Base-by-base conservation (phyloP, 2,113 vertebrate genomes). In the Dunckerocampus dactyliophorus region DNA sequence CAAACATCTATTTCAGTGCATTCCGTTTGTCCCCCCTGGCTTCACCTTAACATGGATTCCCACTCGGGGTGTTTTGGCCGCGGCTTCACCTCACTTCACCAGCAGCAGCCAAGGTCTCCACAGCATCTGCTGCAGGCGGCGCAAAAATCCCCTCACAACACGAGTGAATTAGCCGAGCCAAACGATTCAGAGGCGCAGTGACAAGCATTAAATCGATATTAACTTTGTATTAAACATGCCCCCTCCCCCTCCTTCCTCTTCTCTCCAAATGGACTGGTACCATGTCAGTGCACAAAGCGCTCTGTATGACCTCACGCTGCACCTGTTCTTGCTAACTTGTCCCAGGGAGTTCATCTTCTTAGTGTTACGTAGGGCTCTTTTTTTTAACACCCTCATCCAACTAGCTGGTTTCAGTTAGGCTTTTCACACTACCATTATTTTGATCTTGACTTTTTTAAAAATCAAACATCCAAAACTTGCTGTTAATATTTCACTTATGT, bases 151-250 rank as follows among this genome's bases (percentile, higher is more conserved):
- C 60, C 13, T 60, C 72, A 61, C 75, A 58, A 75, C 77, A 63
- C 80, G 65, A 87, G 83, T 42, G 81, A 87, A 89, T 90, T 90
- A 90, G 86, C 80, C 19, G 80, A 80, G 78, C 77, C 73, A 62
- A 71, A 63, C 74, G 80, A 87, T 76, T 86, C 83, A 84, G 74
- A 84, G 67, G 78, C 82, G 79, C 71, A 50, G 77, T 91, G 91
- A 92, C 89, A 90, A 91, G 89, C 89, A 92, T 92, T 91, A 92
- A 91, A 91, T 91, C 68, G 88, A 91, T 91, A 92, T 92, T 92
- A 91, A 92, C 89, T 91, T 85, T 85, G 87, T 90, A 89, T 92
- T 91, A 90, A 90, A 92, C 91, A 89, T 85, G 84, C 76, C 77
- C 76, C 83, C 85, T 76, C 76, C 83, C 85, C 24, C 5, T 82